These are phyloP conservation scores for Echeneis naucrates DNA, from an alignment of 2,797 vertebrate genomes.

Conservation along the genomic window DNA sequence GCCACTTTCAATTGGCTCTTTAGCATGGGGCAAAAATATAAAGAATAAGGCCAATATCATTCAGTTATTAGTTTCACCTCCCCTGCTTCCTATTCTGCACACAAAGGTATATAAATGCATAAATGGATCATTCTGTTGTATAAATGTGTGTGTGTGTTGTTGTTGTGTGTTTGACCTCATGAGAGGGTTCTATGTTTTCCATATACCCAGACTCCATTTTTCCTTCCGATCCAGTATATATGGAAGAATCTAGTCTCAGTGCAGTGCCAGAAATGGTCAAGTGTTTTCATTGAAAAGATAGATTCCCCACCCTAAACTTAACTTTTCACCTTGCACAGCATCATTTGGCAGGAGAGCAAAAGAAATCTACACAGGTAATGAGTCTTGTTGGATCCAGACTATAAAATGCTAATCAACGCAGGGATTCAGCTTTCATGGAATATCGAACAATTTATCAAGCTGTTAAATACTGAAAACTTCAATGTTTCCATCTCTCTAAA, in stretches of 20 bases:
- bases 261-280: conserved; percentile 54
- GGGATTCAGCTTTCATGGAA: not conserved
- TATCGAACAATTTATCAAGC: not conserved
- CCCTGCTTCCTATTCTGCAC: conserved; percentile 22
- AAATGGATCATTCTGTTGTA: conserved; percentile 33
- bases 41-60: not conserved
- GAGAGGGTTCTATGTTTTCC: conserved; percentile 42
- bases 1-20: not conserved
- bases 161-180: conserved; percentile 51
- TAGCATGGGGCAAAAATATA: not conserved
- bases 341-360: conserved; percentile 54
- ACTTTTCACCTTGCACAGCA: conserved; percentile 61
- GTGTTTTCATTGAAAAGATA: conserved; percentile 61
- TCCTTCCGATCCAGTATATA: conserved; percentile 49
- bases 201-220: conserved; percentile 42
- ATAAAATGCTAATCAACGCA: conserved; percentile 33
- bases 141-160: conserved; percentile 59
- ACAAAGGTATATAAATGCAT: conserved; percentile 33
- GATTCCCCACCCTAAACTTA: conserved; percentile 46
- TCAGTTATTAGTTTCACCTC: conserved; percentile 4
- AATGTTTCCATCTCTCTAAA: not conserved
- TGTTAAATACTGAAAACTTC: not conserved
- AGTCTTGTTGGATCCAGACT: conserved; percentile 17
- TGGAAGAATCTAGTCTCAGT: conserved; percentile 36
- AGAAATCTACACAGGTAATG: conserved; percentile 46